Conservation (phyloP, 2,113 vertebrate genomes). For the Crotalus helleri region DNA sequence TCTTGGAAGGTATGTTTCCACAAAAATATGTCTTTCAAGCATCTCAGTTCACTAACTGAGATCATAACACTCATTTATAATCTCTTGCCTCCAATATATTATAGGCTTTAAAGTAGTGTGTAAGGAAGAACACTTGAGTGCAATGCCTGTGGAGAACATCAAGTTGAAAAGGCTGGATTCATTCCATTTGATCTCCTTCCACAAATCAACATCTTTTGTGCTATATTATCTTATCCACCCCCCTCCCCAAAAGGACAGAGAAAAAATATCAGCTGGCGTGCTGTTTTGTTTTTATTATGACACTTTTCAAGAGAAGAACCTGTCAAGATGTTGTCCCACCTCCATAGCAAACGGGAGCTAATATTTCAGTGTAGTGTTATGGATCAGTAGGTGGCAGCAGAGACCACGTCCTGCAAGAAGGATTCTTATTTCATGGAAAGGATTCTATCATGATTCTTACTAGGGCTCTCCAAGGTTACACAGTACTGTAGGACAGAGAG, state of each 20-base stretch:
- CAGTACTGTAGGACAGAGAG: background rate
- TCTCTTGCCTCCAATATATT: background rate
- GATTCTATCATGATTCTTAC: background rate
- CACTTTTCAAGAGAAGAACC: background rate
- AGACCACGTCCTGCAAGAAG: background rate
- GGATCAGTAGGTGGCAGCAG: constrained; percentile 13
- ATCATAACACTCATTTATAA: background rate
- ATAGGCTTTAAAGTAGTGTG: background rate
- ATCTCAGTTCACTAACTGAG: background rate
- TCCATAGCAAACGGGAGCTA: background rate
- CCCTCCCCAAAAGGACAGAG: background rate
- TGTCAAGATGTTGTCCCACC: background rate
- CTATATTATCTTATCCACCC: background rate
- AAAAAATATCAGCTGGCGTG: background rate
- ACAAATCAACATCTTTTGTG: background rate
- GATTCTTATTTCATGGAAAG: too few relatives aligned
- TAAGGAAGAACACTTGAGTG: background rate
- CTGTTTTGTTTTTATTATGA: background rate
- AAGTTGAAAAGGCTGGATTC: background rate
- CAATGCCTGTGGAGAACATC: background rate
- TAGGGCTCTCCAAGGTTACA: background rate
- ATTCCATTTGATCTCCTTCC: background rate
- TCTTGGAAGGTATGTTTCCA: background rate
- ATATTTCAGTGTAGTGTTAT: background rate
- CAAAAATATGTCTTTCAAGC: background rate